Base-by-base conservation (phyloP, 2,888 invertebrate genomes). In the Cheilosia soror region DNA sequence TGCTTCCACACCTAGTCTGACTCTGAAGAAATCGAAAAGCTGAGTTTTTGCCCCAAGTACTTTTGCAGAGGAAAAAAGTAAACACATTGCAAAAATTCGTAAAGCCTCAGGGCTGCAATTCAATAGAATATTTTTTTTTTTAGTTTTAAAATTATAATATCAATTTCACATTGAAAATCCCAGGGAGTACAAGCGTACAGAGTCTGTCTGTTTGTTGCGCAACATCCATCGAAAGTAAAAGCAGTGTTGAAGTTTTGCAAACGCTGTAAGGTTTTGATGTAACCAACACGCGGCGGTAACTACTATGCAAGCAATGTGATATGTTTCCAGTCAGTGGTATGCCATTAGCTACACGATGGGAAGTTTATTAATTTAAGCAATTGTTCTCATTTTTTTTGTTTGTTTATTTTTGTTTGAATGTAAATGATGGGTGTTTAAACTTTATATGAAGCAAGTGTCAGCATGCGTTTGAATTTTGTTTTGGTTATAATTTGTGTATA, bases 211-310 rank as follows among this genome's bases (percentile, higher is more conserved):
- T 31, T 51, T 42, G 37, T 65, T 75, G 40, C 65, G 47, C 15
- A 75, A 75, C 29, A 37, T 49, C 47, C n/a, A 73, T 65, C 47
- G 75, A 75, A 75, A 75, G 75, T 75, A 75, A 75, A 75, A 65
- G 75, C 57, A 49, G 57, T n/a, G 20, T 49, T 65, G 40, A 65
- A 65, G 55, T 57, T 63, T 63, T 73, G 63, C 73, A 55, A 73
- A 33, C 62, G 7, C 31, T 40, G 25, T 71, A 27, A 62, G 62
- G 37, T 40, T 9, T 65, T 65, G 65, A 75, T 57, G 75, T 75
- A 75, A 75, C 65, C 65, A 53, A 33, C n/a, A 57, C 42, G 51
- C 13, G 42, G 51, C 13, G 42, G 31, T 42, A 42, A 33, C 27
- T 25, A 6, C 37, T 51, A 51, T 37, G 53, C 49, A 25, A 60